Percentiles rank a stretch among this genome's conserved stretches.
These are phyloP conservation scores for Drosophila ochracea DNA, from an alignment of 2,888 invertebrate genomes.

Conservation along the genomic window DNA sequence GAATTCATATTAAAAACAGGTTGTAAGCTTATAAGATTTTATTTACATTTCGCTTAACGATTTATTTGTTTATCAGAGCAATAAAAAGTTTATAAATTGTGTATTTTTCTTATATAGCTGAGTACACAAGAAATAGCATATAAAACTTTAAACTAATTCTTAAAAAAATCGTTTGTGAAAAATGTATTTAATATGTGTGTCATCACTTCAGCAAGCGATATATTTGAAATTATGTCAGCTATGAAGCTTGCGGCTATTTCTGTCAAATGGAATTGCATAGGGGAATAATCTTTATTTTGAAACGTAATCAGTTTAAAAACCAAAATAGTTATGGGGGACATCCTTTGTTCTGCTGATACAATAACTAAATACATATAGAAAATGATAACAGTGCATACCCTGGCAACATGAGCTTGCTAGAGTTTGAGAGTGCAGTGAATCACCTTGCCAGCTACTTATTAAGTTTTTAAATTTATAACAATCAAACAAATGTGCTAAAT, in stretches of 20 bases:
- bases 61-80: conserved; percentile 16
- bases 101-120: conserved; percentile 7
- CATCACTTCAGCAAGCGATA: conserved; percentile 21
- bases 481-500: conserved; percentile 3
- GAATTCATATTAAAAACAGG: neutral
- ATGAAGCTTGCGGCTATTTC: conserved; percentile 21
- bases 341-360: conserved; percentile 5
- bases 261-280: neutral
- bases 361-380: neutral
- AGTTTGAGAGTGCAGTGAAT: conserved; percentile 27
- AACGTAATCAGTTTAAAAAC: conserved; percentile 12
- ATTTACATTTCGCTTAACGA: neutral
- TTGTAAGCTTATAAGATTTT: neutral
- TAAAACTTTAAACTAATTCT: conserved; percentile 9
- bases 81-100: conserved; percentile 15
- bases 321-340: neutral
- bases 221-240: conserved; percentile 29
- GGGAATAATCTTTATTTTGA: neutral
- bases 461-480: conserved; percentile 9
- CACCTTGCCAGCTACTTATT: conserved; percentile 13
- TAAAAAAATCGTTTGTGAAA: conserved; percentile 1
- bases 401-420: neutral
- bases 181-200: conserved; percentile 1
- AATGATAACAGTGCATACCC: conserved; percentile 30
- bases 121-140: conserved; percentile 6